A percentile compares a stretch with the other conserved stretches of the same genome.
These are phyloP conservation scores for Pantherophis alleghaniensis DNA, from an alignment of 2,797 vertebrate genomes.

Conservation along the genomic window DNA sequence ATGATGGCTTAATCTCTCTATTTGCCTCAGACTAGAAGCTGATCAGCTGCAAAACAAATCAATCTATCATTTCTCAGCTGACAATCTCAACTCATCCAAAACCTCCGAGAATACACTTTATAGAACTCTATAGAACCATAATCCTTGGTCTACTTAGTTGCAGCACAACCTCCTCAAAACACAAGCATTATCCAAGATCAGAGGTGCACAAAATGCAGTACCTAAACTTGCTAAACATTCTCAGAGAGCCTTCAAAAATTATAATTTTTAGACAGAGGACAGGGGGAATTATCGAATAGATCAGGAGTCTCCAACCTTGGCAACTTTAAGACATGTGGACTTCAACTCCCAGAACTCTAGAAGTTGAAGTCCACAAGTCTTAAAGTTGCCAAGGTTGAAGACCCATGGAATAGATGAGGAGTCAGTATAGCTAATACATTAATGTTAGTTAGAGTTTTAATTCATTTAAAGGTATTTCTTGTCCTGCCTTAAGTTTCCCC, in stretches of 20 bases:
- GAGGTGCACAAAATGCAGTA: neutral
- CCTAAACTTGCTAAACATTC: neutral
- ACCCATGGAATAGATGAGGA: neutral
- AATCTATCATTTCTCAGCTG: neutral
- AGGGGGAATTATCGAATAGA: neutral
- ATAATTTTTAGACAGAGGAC: neutral
- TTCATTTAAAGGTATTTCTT: neutral
- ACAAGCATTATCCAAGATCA: neutral
- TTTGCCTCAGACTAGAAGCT: neutral
- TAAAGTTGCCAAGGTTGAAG: too few species aligned
- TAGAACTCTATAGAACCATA: neutral
- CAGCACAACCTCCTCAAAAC: neutral
- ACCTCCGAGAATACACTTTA: neutral
- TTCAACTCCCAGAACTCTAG: too few species aligned
- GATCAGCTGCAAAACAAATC: neutral
- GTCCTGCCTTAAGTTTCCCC: neutral
- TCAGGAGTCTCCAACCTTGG: neutral
- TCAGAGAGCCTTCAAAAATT: neutral
- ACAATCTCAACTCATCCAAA: neutral
- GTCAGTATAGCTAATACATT: neutral
- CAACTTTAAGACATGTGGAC: too few species aligned
- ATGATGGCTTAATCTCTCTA: neutral
- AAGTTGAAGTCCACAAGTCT: too few species aligned
- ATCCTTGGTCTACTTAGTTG: neutral
- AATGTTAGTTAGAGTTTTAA: neutral